Evolutionary conservation across 2,113 vertebrate species (phyloP).

Genomic region (Mixornis gularis): DNA sequence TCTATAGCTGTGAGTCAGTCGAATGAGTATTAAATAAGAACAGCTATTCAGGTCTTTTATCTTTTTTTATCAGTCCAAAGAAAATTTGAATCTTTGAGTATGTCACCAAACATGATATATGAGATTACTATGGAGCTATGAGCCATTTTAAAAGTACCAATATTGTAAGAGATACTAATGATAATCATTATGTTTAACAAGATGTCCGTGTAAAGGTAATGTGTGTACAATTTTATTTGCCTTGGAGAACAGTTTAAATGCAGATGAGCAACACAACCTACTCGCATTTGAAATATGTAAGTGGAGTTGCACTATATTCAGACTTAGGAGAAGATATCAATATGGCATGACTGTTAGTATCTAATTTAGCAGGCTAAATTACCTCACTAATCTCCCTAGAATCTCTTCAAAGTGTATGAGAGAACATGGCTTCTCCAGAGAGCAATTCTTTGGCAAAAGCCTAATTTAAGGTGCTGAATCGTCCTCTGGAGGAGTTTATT

Average conservation of each 20-base stretch:
- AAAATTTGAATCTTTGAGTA: not conserved
- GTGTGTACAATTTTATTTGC: not conserved
- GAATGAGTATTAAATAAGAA: not conserved
- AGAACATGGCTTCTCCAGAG: slow-evolving; percentile 27
- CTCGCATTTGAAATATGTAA: not conserved
- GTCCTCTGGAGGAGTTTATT: slow-evolving; percentile 12
- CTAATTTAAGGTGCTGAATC: slow-evolving; percentile 11
- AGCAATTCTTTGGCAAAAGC: not conserved
- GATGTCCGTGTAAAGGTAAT: not conserved
- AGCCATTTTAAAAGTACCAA: not conserved
- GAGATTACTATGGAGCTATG: not conserved
- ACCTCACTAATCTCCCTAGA: slow-evolving; percentile 10
- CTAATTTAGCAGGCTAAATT: slow-evolving; percentile 36
- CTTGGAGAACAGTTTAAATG: slow-evolving; percentile 29
- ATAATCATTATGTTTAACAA: slow-evolving; percentile 1
- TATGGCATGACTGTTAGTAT: not conserved
- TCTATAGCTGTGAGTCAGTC: not conserved
- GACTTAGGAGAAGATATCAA: not conserved
- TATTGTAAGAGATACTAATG: not conserved
- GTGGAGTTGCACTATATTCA: not conserved
- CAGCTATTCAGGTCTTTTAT: not conserved
- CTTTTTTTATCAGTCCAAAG: not conserved
- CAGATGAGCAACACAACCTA: slow-evolving; percentile 4
- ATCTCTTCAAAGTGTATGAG: slow-evolving; percentile 1
- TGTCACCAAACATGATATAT: not conserved